phyloP scores from a whole-genome alignment of 1,140 invertebrate species.

The Chelonus insularis region DNA sequence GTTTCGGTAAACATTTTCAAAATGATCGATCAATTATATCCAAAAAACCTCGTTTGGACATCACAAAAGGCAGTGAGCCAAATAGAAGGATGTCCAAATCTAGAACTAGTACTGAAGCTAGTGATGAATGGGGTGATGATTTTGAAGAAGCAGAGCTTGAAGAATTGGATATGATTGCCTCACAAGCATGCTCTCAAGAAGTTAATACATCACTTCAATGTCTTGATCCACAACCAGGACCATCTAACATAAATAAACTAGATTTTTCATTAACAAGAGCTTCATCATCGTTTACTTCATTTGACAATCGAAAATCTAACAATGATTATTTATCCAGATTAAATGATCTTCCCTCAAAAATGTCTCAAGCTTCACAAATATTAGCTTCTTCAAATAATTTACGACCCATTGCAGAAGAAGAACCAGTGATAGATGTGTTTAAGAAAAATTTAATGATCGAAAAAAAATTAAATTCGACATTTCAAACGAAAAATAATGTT shows the following conservation, averaged over 20 bases:
- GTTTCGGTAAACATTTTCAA: constrained; percentile 26
- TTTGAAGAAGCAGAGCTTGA: constrained; percentile 48
- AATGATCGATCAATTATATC: neutral
- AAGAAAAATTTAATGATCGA: constrained; percentile 31
- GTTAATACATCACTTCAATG: constrained; percentile 6
- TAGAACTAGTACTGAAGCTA: no score
- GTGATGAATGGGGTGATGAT: constrained; percentile 50
- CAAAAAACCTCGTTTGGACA: constrained; percentile 21
- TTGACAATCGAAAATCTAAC: no score
- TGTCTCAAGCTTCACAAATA: constrained; percentile 6
- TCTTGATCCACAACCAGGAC: constrained; percentile 2
- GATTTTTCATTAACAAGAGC: neutral
- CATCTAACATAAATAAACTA: constrained; percentile 7
- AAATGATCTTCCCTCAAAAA: neutral
- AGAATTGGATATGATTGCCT: constrained; percentile 48
- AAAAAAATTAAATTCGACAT: constrained; percentile 43
- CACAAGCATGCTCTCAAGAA: constrained; percentile 43
- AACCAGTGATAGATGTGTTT: constrained; percentile 33
- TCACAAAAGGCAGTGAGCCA: neutral
- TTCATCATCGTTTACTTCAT: neutral
- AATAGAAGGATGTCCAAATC: neutral
- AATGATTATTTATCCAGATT: no score
- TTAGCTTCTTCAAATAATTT: constrained; percentile 20
- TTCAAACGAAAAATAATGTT: constrained; percentile 29
- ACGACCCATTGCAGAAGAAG: neutral